These are phyloP conservation scores for Steinernema hermaphroditum DNA, from an alignment of 2,888 invertebrate species.

Conservation along the genomic window DNA sequence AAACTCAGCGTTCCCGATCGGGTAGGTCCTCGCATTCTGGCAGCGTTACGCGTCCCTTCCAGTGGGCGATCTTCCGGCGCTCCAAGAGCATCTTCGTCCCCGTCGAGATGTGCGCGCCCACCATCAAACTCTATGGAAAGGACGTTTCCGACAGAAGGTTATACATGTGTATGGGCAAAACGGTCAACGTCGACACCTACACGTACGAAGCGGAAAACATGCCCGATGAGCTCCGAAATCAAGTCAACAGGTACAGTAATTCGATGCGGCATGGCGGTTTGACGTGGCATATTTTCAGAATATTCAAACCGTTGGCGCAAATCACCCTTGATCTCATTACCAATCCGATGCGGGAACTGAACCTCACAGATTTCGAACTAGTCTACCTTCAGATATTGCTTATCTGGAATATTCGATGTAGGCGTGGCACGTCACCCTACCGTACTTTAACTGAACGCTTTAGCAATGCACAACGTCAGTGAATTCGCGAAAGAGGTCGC, in stretches of 20 bases:
- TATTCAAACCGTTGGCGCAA: neutral
- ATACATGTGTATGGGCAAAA: neutral
- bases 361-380: slow-evolving; percentile 12
- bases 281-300: too few relatives aligned
- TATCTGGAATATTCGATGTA: slow-evolving; percentile 12
- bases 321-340: slow-evolving; percentile 7
- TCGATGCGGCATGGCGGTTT: neutral
- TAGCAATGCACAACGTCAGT: slow-evolving; percentile 12
- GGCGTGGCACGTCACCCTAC: neutral
- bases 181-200: neutral
- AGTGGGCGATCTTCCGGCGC: too few relatives aligned
- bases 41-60: too few relatives aligned
- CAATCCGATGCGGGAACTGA: slow-evolving; percentile 6
- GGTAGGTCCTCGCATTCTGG: too few relatives aligned
- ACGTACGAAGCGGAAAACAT: neutral
- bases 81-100: too few relatives aligned
- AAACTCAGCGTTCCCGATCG: too few relatives aligned
- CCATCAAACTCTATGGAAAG: too few relatives aligned
- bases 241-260: neutral
- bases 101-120: too few relatives aligned
- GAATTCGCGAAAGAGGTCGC: neutral
- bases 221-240: neutral
- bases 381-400: slow-evolving; percentile 7
- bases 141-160: neutral
- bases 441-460: neutral